These are phyloP conservation scores for Drosophila yooni DNA, from an alignment of 2,888 invertebrate genomes.

Conservation along the genomic window DNA sequence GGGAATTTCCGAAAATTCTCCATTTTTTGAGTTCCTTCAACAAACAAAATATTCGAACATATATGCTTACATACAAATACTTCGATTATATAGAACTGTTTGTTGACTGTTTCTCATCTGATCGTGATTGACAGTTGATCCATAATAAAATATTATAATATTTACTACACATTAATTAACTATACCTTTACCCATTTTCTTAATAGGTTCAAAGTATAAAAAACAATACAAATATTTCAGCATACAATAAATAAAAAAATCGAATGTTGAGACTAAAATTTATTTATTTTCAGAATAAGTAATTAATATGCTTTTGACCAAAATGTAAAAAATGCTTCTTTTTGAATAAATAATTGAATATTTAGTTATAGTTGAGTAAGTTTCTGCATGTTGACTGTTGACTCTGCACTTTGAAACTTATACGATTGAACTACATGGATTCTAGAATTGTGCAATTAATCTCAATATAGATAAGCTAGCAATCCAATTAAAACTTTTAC, in stretches of 20 bases:
- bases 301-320: not conserved
- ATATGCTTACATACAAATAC: too few species aligned
- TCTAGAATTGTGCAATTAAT: slow-evolving; percentile 39
- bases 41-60: too few species aligned
- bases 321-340: not conserved
- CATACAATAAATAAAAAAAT: not conserved
- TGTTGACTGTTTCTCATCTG: not conserved
- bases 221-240: not conserved
- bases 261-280: not conserved
- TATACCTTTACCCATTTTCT: not conserved
- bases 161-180: not conserved
- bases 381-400: not conserved
- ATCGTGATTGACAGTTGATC: not conserved
- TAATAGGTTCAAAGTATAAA: fast-evolving
- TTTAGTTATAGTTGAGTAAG: not conserved
- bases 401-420: not conserved
- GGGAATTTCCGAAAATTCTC: too few species aligned
- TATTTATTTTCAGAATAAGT: not conserved
- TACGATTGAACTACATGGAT: not conserved
- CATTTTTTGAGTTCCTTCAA: too few species aligned
- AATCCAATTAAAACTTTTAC: slow-evolving; percentile 74
- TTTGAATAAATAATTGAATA: not conserved
- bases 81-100: too few species aligned
- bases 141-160: not conserved
- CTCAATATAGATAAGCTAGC: slow-evolving; percentile 35